phyloP scores from a whole-genome alignment of 2,113 vertebrate genomes.

The Equus quagga region DNA sequence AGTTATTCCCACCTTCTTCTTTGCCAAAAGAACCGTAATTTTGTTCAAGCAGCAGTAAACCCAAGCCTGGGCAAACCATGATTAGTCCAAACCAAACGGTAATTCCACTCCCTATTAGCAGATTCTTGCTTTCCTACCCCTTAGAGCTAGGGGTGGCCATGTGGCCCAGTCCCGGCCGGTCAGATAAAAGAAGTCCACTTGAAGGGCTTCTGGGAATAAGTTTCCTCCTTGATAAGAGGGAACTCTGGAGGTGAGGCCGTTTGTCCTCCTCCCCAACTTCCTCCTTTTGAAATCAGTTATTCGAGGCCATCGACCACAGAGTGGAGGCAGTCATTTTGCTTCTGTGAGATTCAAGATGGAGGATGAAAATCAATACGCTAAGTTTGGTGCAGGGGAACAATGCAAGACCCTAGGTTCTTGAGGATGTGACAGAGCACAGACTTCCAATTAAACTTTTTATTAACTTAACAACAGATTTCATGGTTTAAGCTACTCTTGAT shows the following conservation, averaged over 20 bases:
- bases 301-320: not conserved
- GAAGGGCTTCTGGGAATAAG: not conserved
- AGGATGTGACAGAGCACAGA: not conserved
- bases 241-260: not conserved
- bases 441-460: not conserved
- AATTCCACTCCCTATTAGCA: not conserved
- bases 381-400: not conserved
- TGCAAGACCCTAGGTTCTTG: not conserved
- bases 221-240: not conserved
- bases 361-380: not conserved
- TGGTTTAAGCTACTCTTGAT: not conserved
- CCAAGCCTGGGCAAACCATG: not conserved
- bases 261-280: not conserved
- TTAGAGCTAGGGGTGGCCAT: not conserved
- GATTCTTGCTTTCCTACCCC: not conserved
- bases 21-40: not conserved
- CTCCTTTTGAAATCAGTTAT: not conserved
- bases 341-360: conserved; percentile 23
- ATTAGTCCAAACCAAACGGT: not conserved
- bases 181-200: not conserved
- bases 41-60: not conserved
- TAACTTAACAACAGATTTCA: not conserved
- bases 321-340: not conserved
- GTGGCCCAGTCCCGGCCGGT: not conserved
- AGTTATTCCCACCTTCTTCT: not conserved